Evolutionary conservation across 2,888 invertebrate genomes (phyloP), one percentile per base, ranked within the genome.

Genomic region (Parascotia fuliginaria): DNA sequence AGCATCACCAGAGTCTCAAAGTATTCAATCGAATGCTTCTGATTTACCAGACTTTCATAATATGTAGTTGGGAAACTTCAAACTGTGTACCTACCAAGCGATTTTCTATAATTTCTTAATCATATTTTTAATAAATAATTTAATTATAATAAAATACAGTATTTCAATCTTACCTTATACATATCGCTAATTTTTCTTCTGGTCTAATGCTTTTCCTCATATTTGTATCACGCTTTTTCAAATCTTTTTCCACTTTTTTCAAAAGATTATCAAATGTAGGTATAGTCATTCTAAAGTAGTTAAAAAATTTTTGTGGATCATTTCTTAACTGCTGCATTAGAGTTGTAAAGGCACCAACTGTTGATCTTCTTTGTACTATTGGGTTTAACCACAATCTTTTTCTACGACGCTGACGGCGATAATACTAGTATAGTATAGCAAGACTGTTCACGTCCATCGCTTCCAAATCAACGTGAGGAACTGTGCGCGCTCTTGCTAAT

Each of bases 341-440:
- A 58, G 52, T 55, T 50, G 44, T 51, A 47, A 55, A 54, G 46
- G 48, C 55, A 53, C 58, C 54, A 51, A 58, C 51, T 54, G 43
- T 56, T 59, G 52, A 50, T 59, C 61, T 15, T 54, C 52, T 56
- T 55, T 54, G 47, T 55, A 60, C 51, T 52, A 64, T 64, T 60
- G 60, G 64, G 53, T 64, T 53, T 53, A 64, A 55, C 58, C 64
- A 64, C 54, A 49, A 56, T 57, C 56, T 62, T 59, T 55, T 62
- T 59, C 59, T 50, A 53, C 59, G 52, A 54, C 49, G n/a, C n/a
- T n/a, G n/a, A n/a, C n/a, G n/a, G n/a, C n/a, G n/a, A n/a, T n/a
- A 62, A 59, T 62, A 62, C 58, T 58, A 62, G 56, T 62, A 59
- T 54, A 59, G 12, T 47, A 62, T 56, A 59, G 56, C 54, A 56